phyloP scores from a whole-genome alignment of 2,113 vertebrate species.

The Lagopus muta region DNA sequence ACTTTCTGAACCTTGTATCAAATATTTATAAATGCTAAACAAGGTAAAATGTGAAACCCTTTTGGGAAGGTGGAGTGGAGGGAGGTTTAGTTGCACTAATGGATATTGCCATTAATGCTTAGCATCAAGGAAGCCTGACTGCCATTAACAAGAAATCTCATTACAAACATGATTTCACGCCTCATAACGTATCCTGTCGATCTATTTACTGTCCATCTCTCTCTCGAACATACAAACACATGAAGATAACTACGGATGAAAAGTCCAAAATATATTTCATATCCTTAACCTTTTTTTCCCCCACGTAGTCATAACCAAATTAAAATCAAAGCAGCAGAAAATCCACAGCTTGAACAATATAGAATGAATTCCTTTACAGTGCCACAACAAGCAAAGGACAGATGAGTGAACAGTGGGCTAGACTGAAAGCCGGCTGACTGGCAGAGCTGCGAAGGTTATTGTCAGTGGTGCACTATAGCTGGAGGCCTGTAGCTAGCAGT shows the following conservation, averaged over 20 bases:
- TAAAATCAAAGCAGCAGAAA: background rate
- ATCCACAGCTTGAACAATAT: background rate
- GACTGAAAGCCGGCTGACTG: no score
- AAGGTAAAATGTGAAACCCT: conserved; percentile 23
- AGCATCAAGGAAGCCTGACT: conserved; percentile 17
- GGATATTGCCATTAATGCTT: conserved; percentile 49
- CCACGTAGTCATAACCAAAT: background rate
- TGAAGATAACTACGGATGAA: background rate
- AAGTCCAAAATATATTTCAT: background rate
- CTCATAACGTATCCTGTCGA: background rate
- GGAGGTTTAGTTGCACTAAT: conserved; percentile 26
- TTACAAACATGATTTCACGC: conserved; percentile 26
- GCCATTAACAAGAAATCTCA: background rate
- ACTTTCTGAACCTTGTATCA: conserved; percentile 26
- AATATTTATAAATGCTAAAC: conserved; percentile 54
- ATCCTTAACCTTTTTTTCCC: background rate
- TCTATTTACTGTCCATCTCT: background rate
- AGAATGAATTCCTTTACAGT: background rate
- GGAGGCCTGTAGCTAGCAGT: no score
- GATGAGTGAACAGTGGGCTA: no score
- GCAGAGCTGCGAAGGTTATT: no score
- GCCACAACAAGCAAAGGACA: background rate
- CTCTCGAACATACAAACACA: background rate
- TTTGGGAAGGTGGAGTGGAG: background rate
- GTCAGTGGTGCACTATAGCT: no score